phyloP scores from a whole-genome alignment of 2,888 invertebrate genomes.

The Parthenolecanium corni region DNA sequence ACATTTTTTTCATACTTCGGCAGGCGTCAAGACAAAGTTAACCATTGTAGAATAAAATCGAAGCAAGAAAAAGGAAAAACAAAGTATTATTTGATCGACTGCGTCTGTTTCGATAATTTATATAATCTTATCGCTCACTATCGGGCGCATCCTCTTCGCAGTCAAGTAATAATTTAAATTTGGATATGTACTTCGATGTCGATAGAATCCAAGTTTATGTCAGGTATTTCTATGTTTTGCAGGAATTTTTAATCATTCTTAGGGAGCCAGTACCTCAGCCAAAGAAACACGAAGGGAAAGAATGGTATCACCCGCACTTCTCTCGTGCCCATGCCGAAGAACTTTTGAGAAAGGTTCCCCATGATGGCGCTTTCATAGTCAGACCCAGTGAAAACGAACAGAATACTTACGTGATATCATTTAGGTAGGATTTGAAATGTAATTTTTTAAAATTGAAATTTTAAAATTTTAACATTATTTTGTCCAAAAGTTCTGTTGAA shows the following conservation, averaged over 20 bases:
- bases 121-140: constrained; percentile 87
- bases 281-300: constrained; percentile 82
- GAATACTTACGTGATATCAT: constrained; percentile 84
- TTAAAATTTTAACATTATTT: too few species aligned
- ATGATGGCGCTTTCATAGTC: constrained; percentile 90
- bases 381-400: constrained; percentile 78
- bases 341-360: constrained; percentile 65
- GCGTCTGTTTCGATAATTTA: constrained; percentile 77
- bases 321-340: constrained; percentile 77
- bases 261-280: constrained; percentile 90
- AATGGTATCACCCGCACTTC: constrained; percentile 81
- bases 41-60: constrained; percentile 83
- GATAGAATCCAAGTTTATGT: too few species aligned
- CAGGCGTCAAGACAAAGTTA: constrained; percentile 65
- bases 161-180: constrained; percentile 47
- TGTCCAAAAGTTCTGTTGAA: too few species aligned
- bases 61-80: constrained; percentile 78
- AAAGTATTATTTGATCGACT: constrained; percentile 82
- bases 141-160: constrained; percentile 69
- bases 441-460: too few species aligned
- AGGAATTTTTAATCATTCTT: constrained; percentile 77
- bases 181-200: not conserved
- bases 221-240: too few species aligned
- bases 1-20: too few species aligned
- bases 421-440: constrained; percentile 49